These are phyloP conservation scores for Elephantulus edwardii DNA, from an alignment of 2,113 vertebrate genomes.

Conservation along the genomic window DNA sequence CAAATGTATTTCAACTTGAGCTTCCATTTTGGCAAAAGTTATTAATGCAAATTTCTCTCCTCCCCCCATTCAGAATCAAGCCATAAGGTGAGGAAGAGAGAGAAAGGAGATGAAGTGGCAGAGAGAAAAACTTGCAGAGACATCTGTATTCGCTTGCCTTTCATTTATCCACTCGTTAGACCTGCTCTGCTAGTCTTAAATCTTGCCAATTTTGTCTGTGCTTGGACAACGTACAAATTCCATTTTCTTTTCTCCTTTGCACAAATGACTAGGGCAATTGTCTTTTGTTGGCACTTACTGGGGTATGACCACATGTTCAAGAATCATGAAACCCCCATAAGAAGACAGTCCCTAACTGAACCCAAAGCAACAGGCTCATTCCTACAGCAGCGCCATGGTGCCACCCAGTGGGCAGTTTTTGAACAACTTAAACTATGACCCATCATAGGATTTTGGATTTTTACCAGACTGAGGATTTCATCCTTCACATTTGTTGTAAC, in stretches of 20 bases:
- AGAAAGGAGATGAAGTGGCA: background rate
- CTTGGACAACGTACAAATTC: constrained; percentile 11
- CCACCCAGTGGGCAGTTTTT: constrained; percentile 70
- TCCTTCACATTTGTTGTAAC: background rate
- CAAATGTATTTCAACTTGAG: background rate
- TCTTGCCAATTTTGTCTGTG: background rate
- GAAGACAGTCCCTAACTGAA: constrained; percentile 15
- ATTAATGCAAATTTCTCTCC: background rate
- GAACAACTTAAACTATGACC: background rate
- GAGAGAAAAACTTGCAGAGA: background rate
- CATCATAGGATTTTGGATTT: background rate
- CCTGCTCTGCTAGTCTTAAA: constrained; percentile 54
- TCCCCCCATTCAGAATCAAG: constrained; percentile 22
- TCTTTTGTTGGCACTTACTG: constrained; percentile 42
- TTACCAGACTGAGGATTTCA: background rate
- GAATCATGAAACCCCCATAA: constrained; percentile 45
- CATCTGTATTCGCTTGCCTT: background rate
- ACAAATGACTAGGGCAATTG: constrained; percentile 55
- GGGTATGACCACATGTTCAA: constrained; percentile 47
- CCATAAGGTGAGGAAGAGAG: background rate
- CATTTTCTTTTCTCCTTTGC: background rate
- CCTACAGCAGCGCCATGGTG: constrained; percentile 53
- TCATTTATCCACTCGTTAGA: constrained; percentile 3
- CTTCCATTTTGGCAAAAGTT: background rate
- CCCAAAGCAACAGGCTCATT: background rate